phyloP scores from a whole-genome alignment of 2,888 invertebrate species.

The Erebia aethiops region DNA sequence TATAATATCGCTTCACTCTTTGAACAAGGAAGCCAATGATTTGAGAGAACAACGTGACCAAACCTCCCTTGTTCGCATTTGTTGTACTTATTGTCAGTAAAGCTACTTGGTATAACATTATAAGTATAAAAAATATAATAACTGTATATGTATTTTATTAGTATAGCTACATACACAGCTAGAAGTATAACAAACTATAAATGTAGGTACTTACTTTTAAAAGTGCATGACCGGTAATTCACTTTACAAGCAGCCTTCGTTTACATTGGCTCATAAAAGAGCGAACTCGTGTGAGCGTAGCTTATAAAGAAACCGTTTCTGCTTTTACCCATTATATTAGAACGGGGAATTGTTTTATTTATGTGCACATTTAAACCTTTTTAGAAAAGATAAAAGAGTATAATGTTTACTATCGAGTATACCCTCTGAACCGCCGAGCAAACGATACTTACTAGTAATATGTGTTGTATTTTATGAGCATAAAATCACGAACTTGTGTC shows the following conservation, averaged over 20 bases:
- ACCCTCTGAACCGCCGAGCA: too few species aligned
- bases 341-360: slow-evolving; percentile 4
- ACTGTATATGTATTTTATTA: too few species aligned
- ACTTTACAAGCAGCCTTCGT: not conserved
- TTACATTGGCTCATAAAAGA: slow-evolving; percentile 15
- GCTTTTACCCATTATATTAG: slow-evolving; percentile 14
- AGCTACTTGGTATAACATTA: too few species aligned
- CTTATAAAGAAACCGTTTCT: slow-evolving; percentile 3
- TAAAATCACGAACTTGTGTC: not conserved
- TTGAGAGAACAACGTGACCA: too few species aligned
- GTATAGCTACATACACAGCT: too few species aligned
- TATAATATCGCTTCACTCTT: too few species aligned
- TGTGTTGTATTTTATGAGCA: not conserved
- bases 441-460: not conserved
- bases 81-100: too few species aligned
- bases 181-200: not conserved
- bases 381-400: slow-evolving; percentile 4
- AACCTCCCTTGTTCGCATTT: too few species aligned
- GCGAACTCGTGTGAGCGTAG: not conserved
- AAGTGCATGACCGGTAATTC: not conserved
- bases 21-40: too few species aligned
- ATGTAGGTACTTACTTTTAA: not conserved
- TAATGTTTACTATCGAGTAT: not conserved
- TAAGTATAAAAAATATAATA: too few species aligned
- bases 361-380: slow-evolving; percentile 11